Evolutionary conservation across 2,888 invertebrate species (phyloP), one percentile per base, ranked within the genome.

Genomic region (Tillus elongatus): DNA sequence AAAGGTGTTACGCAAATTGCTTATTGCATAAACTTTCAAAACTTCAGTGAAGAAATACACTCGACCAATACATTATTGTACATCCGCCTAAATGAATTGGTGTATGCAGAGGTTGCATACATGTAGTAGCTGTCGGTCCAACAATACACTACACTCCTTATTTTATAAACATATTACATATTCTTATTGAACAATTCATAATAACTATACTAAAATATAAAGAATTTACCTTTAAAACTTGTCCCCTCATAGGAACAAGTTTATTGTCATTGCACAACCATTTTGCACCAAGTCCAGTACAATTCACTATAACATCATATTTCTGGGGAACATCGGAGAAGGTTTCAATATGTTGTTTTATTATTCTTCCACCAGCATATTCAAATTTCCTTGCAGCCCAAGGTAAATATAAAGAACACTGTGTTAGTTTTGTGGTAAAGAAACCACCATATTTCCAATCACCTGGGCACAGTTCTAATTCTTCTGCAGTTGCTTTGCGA

Each of bases 391-490:
- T 26, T 38, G 76, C 76, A 3, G 82, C 74, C 82, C 87, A 93
- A 0, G 89, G 88, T 36, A 92, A 65, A 61, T 82, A 87, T 11
- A 72, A 65, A 11, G 72, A 71, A 46, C 81, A 77, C 52, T 88
- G 85, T 1, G 84, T 79, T 35, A 89, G 68, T 29, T 90, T 54
- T 1, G 91, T 90, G 2, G 82, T 79, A 47, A 79, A 85, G 57
- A 77, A 89, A 0, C 82, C 79, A 1, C 92, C 93, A 56, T 84
- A 84, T 59, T 84, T 86, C 80, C 86, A 88, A 35, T 73, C 70
- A 4, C 79, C 79, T 0, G 79, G 77, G 41, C 80, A 82, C 9
- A 85, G 59, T 46, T 72, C 67, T 10, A 90, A 65, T 64, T 92
- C 92, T n/a, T 79, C 75, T 35, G 75, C 69, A 1, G 77, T 79